These are phyloP conservation scores for Scaptomyza cyrtandrae DNA, from an alignment of 2,888 invertebrate species.

Conservation along the genomic window DNA sequence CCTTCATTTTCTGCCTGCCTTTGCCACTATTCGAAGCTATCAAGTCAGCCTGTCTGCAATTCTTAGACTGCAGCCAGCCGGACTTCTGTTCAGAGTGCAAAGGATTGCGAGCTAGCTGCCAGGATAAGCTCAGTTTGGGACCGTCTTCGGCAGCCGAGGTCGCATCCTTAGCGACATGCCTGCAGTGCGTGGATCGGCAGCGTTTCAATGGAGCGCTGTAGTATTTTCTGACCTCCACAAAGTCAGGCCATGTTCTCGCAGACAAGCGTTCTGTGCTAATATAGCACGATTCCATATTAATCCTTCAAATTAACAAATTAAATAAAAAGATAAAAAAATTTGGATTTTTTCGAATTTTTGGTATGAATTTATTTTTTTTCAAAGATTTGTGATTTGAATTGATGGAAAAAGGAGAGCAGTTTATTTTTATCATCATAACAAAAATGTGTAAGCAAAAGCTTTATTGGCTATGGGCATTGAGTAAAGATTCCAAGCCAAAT, in stretches of 20 bases:
- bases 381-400: not conserved
- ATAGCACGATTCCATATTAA: not conserved
- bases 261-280: not conserved
- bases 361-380: not conserved
- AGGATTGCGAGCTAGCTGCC: slow-evolving; percentile 38
- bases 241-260: slow-evolving; percentile 17
- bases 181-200: slow-evolving; percentile 29
- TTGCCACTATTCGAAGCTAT: not conserved
- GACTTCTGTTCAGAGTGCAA: not conserved
- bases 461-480: slow-evolving; percentile 1
- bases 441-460: not conserved
- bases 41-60: not conserved
- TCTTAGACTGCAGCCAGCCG: not conserved
- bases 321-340: not conserved
- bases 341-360: not conserved
- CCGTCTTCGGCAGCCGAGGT: not conserved
- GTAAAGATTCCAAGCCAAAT: slow-evolving; percentile 24
- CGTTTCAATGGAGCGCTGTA: not conserved
- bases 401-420: slow-evolving; percentile 1
- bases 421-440: not conserved
- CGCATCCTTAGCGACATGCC: not conserved
- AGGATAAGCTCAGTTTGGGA: slow-evolving; percentile 31
- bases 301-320: not conserved
- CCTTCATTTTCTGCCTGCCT: not conserved
- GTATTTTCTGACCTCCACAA: slow-evolving; percentile 34